These are phyloP conservation scores for Deilephila elpenor DNA, from an alignment of 2,888 invertebrate species.

Conservation along the genomic window DNA sequence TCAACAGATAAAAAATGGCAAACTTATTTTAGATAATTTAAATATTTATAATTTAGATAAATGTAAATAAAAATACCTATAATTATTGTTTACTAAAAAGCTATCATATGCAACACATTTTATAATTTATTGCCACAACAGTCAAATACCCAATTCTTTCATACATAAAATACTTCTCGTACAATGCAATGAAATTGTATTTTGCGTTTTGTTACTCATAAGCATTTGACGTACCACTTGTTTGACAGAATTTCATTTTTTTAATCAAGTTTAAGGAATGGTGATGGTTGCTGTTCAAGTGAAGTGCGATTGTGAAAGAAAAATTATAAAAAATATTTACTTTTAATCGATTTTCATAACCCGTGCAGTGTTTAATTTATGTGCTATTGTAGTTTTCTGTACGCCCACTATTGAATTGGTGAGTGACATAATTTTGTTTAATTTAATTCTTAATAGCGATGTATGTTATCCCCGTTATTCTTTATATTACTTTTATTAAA, in stretches of 20 bases:
- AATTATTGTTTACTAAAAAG: no score
- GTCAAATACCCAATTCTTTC: no score
- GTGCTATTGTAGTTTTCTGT: neutral
- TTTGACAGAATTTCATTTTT: slow-evolving; percentile 15
- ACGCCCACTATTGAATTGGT: neutral
- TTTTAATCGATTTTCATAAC: neutral
- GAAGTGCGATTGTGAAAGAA: neutral
- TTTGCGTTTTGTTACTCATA: neutral
- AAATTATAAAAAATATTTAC: neutral
- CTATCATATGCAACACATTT: no score
- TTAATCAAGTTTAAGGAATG: neutral
- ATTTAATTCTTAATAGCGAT: neutral
- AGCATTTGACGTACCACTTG: slow-evolving; percentile 19
- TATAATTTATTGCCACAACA: no score
- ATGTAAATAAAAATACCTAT: no score
- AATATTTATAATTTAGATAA: no score
- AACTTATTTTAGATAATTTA: no score
- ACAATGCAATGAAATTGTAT: no score
- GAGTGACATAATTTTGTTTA: neutral
- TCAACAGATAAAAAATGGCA: no score
- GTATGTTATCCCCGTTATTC: slow-evolving; percentile 1
- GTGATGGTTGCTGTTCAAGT: slow-evolving; percentile 9
- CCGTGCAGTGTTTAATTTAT: slow-evolving; percentile 1
- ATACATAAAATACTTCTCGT: no score
- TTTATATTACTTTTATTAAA: neutral